phyloP scores from a whole-genome alignment of 2,888 invertebrate species.

The Atethmia centrago region DNA sequence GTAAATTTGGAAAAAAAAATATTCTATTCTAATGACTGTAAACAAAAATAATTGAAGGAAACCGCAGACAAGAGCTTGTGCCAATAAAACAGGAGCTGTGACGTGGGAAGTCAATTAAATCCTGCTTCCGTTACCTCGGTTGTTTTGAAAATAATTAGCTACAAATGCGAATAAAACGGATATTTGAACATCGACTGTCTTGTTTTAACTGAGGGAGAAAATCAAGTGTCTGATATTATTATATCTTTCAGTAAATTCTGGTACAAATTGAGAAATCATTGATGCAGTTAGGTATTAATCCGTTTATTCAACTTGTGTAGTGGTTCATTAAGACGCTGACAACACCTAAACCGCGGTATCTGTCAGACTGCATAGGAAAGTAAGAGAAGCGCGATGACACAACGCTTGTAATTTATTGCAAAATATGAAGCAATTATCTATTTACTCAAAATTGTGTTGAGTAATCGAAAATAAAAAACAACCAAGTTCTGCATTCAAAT shows the following conservation, averaged over 20 bases:
- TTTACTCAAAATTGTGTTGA: too few relatives aligned
- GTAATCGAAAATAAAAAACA: too few relatives aligned
- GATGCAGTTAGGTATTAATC: neutral
- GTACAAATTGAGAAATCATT: conserved; percentile 7
- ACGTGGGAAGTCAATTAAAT: conserved; percentile 59
- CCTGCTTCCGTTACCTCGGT: conserved; percentile 16
- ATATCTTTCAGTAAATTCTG: conserved; percentile 7
- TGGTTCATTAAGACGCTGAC: too few relatives aligned
- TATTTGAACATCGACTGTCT: conserved; percentile 18
- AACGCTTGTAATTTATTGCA: too few relatives aligned
- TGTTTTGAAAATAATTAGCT: conserved; percentile 52
- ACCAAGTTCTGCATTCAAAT: too few relatives aligned
- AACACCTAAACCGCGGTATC: too few relatives aligned
- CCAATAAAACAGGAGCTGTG: conserved; percentile 27
- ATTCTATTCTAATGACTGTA: too few relatives aligned
- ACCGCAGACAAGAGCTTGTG: conserved; percentile 1
- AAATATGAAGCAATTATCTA: too few relatives aligned
- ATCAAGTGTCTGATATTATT: conserved; percentile 23
- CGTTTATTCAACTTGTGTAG: too few relatives aligned
- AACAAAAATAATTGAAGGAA: conserved; percentile 36
- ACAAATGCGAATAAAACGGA: conserved; percentile 40
- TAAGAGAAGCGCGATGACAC: too few relatives aligned
- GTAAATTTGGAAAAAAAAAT: too few relatives aligned
- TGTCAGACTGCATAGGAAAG: too few relatives aligned
- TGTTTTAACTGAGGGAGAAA: conserved; percentile 27